Base-by-base conservation (phyloP, 2,888 invertebrate species). In the Ectemnius lituratus region DNA sequence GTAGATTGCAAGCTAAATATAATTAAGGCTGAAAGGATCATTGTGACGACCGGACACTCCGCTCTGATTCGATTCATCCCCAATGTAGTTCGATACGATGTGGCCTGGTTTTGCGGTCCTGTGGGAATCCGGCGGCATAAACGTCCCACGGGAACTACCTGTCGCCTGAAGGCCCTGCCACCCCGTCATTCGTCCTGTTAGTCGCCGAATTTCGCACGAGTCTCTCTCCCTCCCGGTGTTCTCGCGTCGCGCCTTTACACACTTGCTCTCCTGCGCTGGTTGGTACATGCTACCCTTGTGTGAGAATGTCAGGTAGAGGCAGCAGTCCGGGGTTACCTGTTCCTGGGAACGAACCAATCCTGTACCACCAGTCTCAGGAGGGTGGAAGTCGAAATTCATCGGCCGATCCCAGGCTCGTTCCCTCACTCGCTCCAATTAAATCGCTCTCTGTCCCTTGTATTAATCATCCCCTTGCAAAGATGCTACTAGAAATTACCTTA, bases 101-200 rank as follows among this genome's bases (percentile, higher is more conserved):
- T 68, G 71, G 75, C 79, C 80, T 73, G 76, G 79, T 84, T 80
- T 75, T 70, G 74, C 70, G 59, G 73, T 86, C 76, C 86, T 87
- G 87, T 88, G 88, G 88, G 88, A 88, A 88, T 87, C 73, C 69
- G 74, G 82, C 78, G 78, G 80, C 83, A 80, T 79, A 82, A 85
- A 84, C 82, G 84, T 88, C 86, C 81, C 88, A 86, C 87, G 88
- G 87, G 88, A 88, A 88, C 85, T 87, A 88, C 87, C 88, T 87
- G 87, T 88, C 87, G 84, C 82, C 76, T 74, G 70, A 8, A 6
- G 37, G 8, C 37, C 37, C 37, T 1, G 37, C 79, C 76, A 79
- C 81, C 82, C 83, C 73, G 69, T 75, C 80, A 70, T 74, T 75
- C 73, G 80, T 67, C 78, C 84, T 75, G 69, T 78, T 79, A 76